These are phyloP conservation scores for Chymomyza costata DNA, from an alignment of 1,140 invertebrate genomes.

Conservation along the genomic window DNA sequence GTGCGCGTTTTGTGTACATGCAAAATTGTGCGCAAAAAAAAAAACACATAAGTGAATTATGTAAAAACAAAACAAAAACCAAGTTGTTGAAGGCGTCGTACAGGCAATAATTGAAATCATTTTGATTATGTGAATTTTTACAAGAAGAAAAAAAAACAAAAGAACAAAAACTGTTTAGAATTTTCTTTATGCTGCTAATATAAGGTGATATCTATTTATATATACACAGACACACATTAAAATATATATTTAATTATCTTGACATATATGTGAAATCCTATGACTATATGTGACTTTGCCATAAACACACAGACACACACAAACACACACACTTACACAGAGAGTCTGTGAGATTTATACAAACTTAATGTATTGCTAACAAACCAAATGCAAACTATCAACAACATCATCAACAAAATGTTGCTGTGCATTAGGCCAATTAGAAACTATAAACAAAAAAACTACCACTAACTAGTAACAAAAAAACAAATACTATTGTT, in stretches of 20 bases:
- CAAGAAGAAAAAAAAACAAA: conserved; percentile 7
- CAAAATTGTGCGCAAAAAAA: conserved; percentile 15
- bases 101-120: conserved; percentile 52
- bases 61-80: not conserved
- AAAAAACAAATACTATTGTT: conserved; percentile 23
- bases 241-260: conserved; percentile 51
- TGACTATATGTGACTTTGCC: conserved; percentile 66
- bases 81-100: conserved; percentile 40
- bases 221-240: conserved; percentile 31
- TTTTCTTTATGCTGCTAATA: conserved; percentile 69
- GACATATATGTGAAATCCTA: conserved; percentile 64
- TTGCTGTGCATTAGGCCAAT: conserved; percentile 36
- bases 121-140: conserved; percentile 31
- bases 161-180: conserved; percentile 51
- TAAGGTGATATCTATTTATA: conserved; percentile 69
- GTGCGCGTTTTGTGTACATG: conserved; percentile 55
- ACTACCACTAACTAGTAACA: conserved; percentile 14
- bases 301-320: conserved; percentile 4
- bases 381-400: conserved; percentile 37
- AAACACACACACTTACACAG: conserved; percentile 1
- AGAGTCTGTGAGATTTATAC: no score
- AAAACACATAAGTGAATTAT: conserved; percentile 1
- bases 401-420: not conserved
- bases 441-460: conserved; percentile 25
- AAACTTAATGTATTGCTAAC: conserved; percentile 51